Evolutionary conservation across 2,113 vertebrate species (phyloP).

Genomic region (Uria lomvia): DNA sequence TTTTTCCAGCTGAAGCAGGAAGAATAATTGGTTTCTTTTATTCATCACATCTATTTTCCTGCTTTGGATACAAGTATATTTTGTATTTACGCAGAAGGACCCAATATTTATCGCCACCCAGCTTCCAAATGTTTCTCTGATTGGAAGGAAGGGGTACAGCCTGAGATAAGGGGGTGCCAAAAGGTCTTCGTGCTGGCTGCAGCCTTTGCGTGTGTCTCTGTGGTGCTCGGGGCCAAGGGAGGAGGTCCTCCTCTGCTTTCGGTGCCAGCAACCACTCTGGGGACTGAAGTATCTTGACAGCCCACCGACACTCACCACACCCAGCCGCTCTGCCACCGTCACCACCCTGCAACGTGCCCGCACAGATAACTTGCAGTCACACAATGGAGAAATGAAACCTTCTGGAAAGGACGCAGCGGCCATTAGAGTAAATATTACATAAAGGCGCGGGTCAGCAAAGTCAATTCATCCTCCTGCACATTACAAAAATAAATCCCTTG

Average conservation of each 20-base stretch:
- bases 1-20: conserved; percentile 49
- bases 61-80: neutral
- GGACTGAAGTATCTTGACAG: conserved; percentile 27
- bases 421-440: neutral
- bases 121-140: neutral
- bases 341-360: neutral
- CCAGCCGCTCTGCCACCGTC: neutral
- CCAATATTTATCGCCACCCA: neutral
- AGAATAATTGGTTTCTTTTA: conserved; percentile 27
- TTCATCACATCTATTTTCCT: neutral
- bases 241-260: neutral
- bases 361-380: neutral
- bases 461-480: neutral
- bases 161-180: conserved; percentile 1
- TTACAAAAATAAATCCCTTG: neutral
- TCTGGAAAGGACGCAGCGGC: neutral
- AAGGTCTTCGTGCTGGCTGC: neutral
- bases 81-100: neutral
- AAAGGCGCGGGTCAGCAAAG: neutral
- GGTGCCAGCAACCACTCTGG: neutral
- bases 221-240: neutral
- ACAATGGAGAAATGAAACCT: neutral
- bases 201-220: neutral
- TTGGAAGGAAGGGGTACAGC: neutral
- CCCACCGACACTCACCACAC: neutral